Evolutionary conservation across 2,113 vertebrate genomes (phyloP), one percentile per base, ranked within the genome.

Genomic region (Excalfactoria chinensis): DNA sequence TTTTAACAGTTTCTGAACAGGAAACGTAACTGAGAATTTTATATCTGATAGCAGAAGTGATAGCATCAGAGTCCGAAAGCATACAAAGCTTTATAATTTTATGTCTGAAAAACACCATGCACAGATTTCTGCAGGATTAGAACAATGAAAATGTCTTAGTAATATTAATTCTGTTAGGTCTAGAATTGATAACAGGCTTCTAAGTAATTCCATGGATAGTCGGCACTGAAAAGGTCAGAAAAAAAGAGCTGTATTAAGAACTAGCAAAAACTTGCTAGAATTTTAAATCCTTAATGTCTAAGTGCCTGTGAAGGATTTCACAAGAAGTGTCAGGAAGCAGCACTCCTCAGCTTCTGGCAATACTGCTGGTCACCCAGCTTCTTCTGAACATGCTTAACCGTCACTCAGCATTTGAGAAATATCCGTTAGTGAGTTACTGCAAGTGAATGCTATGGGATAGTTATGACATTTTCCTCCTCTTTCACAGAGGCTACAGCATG

Each of bases 201-300:
- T 87, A 83, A 95, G 88, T 80, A 88, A 83, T 80, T 91, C 74
- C 75, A 55, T 84, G 87, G 72, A 90, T 76, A 68, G 66, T 86
- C 85, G 93, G 95, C 85, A 96, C 75, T 91, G 87, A 91, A 96
- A 91, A 94, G 94, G 51, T 93, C 80, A 93, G 62, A 48, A n/a
- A 93, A 91, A 88, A 95, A 85, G n/a, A 37, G 44, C 86, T 87
- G 74, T 84, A 91, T 83, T 88, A 93, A 95, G 93, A 95, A 88
- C 80, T 25, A 94, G 76, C 63, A 96, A 95, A 95, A 94, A 77
- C 49, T 86, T 94, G 92, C 73, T 88, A 80, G 74, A 96, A 95
- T 96, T 96, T 95, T 92, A 95, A 95, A 95, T 95, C 60, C 93
- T 73, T 94, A 79, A 87, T 88, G 84, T 81, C 86, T 96, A 96